A percentile compares a stretch with the other conserved stretches of the same genome.
Conservation (phyloP, 37 sponge, comb jelly and placozoan species). For the Dysidea cf. avara region DNA sequence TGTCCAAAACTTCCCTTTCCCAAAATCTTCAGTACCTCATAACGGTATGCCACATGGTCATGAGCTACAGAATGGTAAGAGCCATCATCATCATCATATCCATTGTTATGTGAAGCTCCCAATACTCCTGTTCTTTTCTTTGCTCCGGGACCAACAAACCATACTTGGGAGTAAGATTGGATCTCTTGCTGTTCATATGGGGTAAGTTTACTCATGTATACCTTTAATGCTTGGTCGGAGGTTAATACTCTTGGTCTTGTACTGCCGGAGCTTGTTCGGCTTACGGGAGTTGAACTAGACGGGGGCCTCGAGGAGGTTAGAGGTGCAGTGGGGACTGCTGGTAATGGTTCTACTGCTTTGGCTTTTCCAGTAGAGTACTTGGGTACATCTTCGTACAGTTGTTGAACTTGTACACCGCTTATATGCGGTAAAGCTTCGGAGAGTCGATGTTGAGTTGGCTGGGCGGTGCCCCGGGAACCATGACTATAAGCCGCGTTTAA, state of each 20-base stretch:
- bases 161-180: slow-evolving; percentile 75
- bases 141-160: slow-evolving; percentile 92
- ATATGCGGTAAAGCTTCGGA: slow-evolving; percentile 40
- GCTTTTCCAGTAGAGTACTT: slow-evolving; percentile 5
- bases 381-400: slow-evolving; percentile 45
- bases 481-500: slow-evolving; percentile 8
- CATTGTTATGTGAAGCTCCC: slow-evolving; percentile 82
- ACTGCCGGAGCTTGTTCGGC: slow-evolving; percentile 26
- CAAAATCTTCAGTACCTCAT: slow-evolving; percentile 89
- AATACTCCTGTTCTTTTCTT: slow-evolving; percentile 88
- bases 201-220: slow-evolving; percentile 92
- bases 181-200: slow-evolving; percentile 95
- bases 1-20: slow-evolving; percentile 99
- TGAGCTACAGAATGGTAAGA: slow-evolving; percentile 81
- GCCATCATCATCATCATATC: slow-evolving; percentile 94
- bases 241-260: slow-evolving; percentile 66
- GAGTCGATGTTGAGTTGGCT: slow-evolving; percentile 20
- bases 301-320: slow-evolving; percentile 36
- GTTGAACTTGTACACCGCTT: slow-evolving; percentile 74
- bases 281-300: neutral
- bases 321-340: slow-evolving; percentile 46
- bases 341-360: slow-evolving; percentile 26
- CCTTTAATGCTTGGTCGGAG: slow-evolving; percentile 87
- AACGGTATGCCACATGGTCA: slow-evolving; percentile 95
- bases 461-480: neutral